Conservation (phyloP, 2,797 vertebrate genomes). For the Sebastes taczanowskii region DNA sequence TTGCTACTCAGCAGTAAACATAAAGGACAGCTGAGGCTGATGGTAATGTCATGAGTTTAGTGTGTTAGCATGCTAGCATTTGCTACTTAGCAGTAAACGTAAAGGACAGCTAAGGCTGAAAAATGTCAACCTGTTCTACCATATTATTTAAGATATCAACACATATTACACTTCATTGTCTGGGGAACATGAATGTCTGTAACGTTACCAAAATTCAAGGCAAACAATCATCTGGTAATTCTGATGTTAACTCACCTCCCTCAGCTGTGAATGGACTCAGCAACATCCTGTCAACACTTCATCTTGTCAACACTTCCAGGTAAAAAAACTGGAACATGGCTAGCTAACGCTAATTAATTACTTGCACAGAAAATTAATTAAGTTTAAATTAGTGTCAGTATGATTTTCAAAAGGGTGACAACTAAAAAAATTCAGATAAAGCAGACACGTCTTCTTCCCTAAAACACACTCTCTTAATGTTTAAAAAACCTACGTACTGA, state of each 20-base stretch:
- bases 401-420: background rate
- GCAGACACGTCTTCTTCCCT: too few species aligned
- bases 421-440: too few species aligned
- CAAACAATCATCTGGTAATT: background rate
- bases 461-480: too few species aligned
- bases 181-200: background rate
- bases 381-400: background rate
- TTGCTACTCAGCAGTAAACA: background rate
- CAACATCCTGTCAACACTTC: background rate
- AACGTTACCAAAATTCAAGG: background rate
- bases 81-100: background rate
- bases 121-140: background rate
- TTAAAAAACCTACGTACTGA: too few species aligned
- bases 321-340: background rate
- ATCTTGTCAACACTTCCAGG: background rate
- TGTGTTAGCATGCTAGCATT: background rate
- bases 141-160: background rate
- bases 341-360: background rate
- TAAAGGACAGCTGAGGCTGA: background rate
- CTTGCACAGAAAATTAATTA: background rate
- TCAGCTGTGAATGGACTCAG: background rate
- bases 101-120: background rate
- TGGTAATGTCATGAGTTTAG: background rate
- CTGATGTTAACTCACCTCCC: background rate
- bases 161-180: background rate